Conservation (phyloP, 1,140 invertebrate species). For the Lepidurus packardi region DNA sequence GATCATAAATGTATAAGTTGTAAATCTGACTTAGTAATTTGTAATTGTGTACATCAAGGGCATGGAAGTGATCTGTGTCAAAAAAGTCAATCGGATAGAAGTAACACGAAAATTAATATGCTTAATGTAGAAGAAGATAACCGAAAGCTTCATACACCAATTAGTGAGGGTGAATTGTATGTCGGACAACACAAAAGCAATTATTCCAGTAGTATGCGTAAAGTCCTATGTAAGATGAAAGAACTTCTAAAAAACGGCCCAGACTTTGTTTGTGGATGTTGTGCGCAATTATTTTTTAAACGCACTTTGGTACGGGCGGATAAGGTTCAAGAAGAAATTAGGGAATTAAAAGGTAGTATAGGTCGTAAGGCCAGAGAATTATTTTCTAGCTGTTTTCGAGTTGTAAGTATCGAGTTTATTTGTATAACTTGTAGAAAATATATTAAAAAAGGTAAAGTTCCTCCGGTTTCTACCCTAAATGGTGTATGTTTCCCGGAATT, state of each 20-base stretch:
- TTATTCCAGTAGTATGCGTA: neutral
- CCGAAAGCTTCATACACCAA: neutral
- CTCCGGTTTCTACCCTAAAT: neutral
- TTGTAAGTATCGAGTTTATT: neutral
- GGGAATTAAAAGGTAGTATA: neutral
- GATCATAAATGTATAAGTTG: neutral
- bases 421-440: neutral
- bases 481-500: conserved; percentile 5
- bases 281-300: neutral
- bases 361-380: neutral
- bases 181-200: neutral
- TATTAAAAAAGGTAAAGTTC: conserved; percentile 1
- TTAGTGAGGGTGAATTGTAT: neutral
- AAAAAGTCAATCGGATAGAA: neutral
- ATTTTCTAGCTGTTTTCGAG: neutral
- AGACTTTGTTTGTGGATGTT: neutral
- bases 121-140: neutral
- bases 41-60: neutral
- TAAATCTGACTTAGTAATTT: neutral
- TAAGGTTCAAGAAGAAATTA: neutral
- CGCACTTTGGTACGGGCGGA: neutral
- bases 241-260: neutral
- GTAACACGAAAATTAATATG: neutral
- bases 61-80: neutral
- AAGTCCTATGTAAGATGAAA: neutral